Evolutionary conservation across 2,113 vertebrate species (phyloP), one percentile per base, ranked within the genome.

Genomic region (Aptenodytes forsteri): DNA sequence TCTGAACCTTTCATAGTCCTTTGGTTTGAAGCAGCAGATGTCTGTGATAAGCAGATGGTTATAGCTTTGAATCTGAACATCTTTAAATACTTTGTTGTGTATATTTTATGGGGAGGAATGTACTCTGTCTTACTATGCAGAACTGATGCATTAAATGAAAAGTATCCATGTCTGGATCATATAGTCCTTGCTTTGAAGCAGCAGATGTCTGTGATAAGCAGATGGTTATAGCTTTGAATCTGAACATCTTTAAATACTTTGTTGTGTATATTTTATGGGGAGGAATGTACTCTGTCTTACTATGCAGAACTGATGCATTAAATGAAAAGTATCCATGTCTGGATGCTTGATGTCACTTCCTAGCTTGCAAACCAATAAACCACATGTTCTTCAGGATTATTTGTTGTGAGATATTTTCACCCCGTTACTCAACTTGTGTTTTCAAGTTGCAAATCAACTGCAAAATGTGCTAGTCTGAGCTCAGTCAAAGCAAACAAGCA

Each of bases 1-100:
- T 95, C 81, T 73, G 78, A 97, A 86, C 32, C 47, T 93, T 83
- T 94, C 90, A 90, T 82, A 84, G 78, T 80, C 65, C 72, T 40
- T n/a, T 71, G 29, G 85, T 97, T 96, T 94, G 90, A 97, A 96
- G 89, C 78, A 93, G 92, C 96, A 97, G 93, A 89, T 96, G 95
- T 92, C 85, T 82, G 29, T 6, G n/a, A 95, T 95, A 94, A 96
- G 71, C 89, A 97, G 86, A 97, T 69, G 77, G 91, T 93, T 91
- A 77, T 61, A 62, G 62, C 78, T 93, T 89, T 86, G 72, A 94
- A 95, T 96, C 9, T 71, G 64, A 78, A 84, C 94, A 96, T 96
- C 86, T 97, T 97, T 91, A 96, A 96, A 78, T 93, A 82, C 62
- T 96, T 83, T 85, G 32, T 81, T 93, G 66, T 38, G 17, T 95